phyloP scores from a whole-genome alignment of 2,888 invertebrate genomes.

The Thelaira solivaga region DNA sequence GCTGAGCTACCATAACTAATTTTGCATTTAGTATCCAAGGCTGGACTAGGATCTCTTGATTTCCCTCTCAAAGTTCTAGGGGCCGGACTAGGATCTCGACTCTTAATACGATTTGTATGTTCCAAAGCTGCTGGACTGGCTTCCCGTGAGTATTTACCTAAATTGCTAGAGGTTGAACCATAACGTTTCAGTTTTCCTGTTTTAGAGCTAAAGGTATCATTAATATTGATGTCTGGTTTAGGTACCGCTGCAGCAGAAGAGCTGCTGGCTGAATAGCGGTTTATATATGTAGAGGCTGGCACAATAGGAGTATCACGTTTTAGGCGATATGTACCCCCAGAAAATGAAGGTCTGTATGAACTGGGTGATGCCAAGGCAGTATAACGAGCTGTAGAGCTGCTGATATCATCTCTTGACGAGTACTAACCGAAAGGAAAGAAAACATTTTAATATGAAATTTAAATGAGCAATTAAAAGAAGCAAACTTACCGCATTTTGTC shows the following conservation, averaged over 20 bases:
- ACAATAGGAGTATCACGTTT: slow-evolving; percentile 72
- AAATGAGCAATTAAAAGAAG: fast-evolving
- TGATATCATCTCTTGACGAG: slow-evolving; percentile 72
- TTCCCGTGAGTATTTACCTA: slow-evolving; percentile 74
- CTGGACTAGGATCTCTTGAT: slow-evolving; percentile 79
- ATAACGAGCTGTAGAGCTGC: slow-evolving; percentile 69
- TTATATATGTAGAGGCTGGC: slow-evolving; percentile 69
- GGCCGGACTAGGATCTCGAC: slow-evolving; percentile 80
- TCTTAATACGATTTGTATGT: slow-evolving; percentile 74
- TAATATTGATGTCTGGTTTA: slow-evolving; percentile 65
- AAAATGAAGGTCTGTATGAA: slow-evolving; percentile 76
- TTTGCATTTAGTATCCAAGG: slow-evolving; percentile 72
- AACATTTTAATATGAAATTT: neutral
- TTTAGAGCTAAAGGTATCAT: slow-evolving; percentile 62
- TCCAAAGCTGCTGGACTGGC: slow-evolving; percentile 74
- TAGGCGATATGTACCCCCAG: slow-evolving; percentile 76
- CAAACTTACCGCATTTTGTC: slow-evolving; percentile 70
- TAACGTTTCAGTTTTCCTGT: slow-evolving; percentile 68
- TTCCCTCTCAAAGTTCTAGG: slow-evolving; percentile 70
- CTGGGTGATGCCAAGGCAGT: slow-evolving; percentile 73
- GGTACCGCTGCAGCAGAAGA: slow-evolving; percentile 60
- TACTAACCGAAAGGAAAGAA: slow-evolving; percentile 68
- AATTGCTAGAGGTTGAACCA: slow-evolving; percentile 65
- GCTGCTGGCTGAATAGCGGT: slow-evolving; percentile 69
- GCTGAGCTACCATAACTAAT: slow-evolving; percentile 62